Evolutionary conservation across 2,113 vertebrate species (phyloP).

Genomic region (Atlantisia rogersi): DNA sequence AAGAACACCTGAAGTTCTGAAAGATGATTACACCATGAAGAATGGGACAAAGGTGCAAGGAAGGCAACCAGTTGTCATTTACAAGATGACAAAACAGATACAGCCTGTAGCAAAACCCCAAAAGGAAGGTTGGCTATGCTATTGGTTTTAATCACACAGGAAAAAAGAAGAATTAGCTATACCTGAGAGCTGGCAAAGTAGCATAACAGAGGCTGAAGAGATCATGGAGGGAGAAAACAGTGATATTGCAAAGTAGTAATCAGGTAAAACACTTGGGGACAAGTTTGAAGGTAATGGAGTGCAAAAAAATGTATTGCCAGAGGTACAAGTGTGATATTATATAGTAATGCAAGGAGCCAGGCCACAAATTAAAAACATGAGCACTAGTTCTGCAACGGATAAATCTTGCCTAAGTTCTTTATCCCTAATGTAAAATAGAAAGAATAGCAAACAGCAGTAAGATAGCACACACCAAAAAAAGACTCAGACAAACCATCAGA

Average conservation of each 20-base stretch:
- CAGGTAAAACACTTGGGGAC: background rate
- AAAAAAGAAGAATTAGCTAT: background rate
- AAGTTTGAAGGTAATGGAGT: background rate
- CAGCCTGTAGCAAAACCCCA: fast-evolving
- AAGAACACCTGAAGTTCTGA: background rate
- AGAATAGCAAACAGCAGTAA: background rate
- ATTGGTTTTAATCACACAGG: background rate
- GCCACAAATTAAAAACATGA: background rate
- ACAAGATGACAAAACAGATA: background rate
- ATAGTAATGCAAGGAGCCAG: background rate
- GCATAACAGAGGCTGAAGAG: background rate
- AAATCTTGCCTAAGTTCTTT: background rate
- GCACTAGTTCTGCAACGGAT: background rate
- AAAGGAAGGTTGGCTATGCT: background rate
- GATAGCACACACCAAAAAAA: background rate
- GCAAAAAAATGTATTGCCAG: background rate
- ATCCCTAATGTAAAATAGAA: background rate
- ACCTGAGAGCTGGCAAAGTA: background rate
- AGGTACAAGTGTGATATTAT: background rate
- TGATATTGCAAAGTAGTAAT: background rate
- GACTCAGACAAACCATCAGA: too few relatives aligned
- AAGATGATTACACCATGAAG: background rate
- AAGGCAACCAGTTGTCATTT: background rate
- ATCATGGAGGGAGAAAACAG: background rate
- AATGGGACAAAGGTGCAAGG: background rate